Base-by-base conservation (phyloP, 2,797 vertebrate species). In the Pempheris klunzingeri region DNA sequence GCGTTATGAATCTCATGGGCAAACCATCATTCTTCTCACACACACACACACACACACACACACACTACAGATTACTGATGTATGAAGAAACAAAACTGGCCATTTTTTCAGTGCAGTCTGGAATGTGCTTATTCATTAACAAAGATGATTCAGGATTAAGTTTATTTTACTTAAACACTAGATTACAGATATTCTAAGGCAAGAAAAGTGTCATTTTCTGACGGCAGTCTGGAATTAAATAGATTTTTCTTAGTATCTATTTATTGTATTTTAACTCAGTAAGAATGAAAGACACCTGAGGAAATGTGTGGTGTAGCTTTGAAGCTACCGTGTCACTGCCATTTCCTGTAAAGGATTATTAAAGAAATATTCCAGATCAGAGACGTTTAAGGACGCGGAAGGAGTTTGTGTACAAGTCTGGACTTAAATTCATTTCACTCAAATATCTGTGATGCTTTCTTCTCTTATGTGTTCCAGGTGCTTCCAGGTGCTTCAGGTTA, bases 21-120 rank as follows among this genome's bases (percentile, higher is more conserved):
- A 41, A 57, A 57, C 30, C 1, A 30, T 41, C 28, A 7, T 24
- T 34, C 52, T 20, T 54, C 66, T 60, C 58, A 26, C 64, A 39
- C 47, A n/a, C 43, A 43, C 22, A n/a, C n/a, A n/a, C n/a, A n/a
- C n/a, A n/a, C n/a, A n/a, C 66, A 64, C 58, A 26, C 64, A 39
- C 47, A n/a, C 43, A 43, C 22, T 7, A 5, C 18, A 71, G 63
- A n/a, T 43, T 17, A 22, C 28, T 41, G 20, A 36, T 26, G n/a
- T 62, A 30, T 41, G 30, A 22, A 36, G 10, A 30, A 22, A 55
- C 34, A n/a, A 30, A 41, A 61, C 1, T 3, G 17, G 28, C 5
- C 0, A 3, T 49, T 74, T 74, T 4, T 8, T 47, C 5, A 36
- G 6, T 47, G 22, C 13, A 32, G 53, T 54, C 15, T 61, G 30